Conservation (phyloP, 23 tunicate species). For the Botrylloides violaceus region DNA sequence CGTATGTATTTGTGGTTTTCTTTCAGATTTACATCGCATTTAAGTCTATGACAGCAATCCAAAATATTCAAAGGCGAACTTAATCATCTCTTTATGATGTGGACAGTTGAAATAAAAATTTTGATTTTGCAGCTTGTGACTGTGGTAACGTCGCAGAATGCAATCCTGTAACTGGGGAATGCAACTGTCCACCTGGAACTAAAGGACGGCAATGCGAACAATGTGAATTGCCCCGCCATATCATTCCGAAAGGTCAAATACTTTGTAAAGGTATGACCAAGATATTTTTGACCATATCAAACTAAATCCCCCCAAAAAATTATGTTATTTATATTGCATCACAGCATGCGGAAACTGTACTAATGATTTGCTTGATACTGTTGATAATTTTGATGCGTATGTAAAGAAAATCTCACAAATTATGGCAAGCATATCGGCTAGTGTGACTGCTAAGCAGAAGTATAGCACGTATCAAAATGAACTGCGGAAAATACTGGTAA, state of each 20-base stretch:
- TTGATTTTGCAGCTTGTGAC: constrained; percentile 54
- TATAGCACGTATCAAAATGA: too few species aligned
- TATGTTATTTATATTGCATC: neutral
- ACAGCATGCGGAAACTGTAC: constrained; percentile 67
- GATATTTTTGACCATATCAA: neutral
- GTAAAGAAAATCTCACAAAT: neutral
- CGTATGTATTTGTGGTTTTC: too few species aligned
- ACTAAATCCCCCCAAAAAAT: neutral
- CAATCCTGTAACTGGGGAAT: constrained; percentile 67
- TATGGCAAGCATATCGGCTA: neutral
- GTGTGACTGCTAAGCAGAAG: neutral
- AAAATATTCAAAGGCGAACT: neutral
- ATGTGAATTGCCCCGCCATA: constrained; percentile 64
- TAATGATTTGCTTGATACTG: constrained; percentile 53
- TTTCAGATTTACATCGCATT: too few species aligned
- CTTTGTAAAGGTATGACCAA: constrained; percentile 46
- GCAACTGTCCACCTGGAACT: constrained; percentile 90
- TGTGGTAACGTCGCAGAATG: constrained; percentile 80
- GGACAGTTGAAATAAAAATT: neutral
- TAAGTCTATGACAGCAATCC: too few species aligned
- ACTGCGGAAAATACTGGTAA: too few species aligned
- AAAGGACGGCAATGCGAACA: constrained; percentile 87
- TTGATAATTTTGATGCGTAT: constrained; percentile 18
- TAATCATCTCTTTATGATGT: neutral
- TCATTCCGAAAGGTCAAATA: constrained; percentile 39